Evolutionary conservation across 2,888 invertebrate species (phyloP).

Genomic region (Exocentrus adspersus): DNA sequence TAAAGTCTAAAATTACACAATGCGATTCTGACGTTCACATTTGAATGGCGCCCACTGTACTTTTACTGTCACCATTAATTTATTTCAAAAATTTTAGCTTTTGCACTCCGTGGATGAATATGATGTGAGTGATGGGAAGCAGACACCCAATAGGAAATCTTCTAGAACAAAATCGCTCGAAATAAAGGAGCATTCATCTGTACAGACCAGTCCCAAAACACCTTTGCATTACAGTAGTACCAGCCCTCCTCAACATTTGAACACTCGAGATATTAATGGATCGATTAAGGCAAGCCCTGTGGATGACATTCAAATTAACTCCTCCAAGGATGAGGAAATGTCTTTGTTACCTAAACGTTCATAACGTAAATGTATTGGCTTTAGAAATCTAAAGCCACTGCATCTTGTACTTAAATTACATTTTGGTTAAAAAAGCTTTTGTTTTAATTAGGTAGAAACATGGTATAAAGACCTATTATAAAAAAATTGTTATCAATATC

Average conservation of each 20-base stretch:
- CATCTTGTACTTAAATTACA: slow-evolving; percentile 25
- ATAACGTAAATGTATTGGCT: slow-evolving; percentile 54
- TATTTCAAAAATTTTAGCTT: slow-evolving; percentile 64
- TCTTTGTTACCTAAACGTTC: slow-evolving; percentile 58
- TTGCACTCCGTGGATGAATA: slow-evolving; percentile 83
- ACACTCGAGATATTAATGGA: slow-evolving; percentile 56
- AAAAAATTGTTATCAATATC: background rate
- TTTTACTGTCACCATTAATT: background rate
- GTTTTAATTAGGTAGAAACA: background rate
- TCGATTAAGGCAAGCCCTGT: slow-evolving; percentile 54
- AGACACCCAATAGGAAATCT: slow-evolving; percentile 54
- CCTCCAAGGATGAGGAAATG: slow-evolving; percentile 57
- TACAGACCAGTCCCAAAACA: slow-evolving; percentile 51
- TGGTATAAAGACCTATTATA: background rate
- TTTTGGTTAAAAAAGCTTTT: background rate
- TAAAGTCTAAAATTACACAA: too few species aligned
- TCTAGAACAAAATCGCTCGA: slow-evolving; percentile 47
- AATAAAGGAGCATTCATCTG: slow-evolving; percentile 22
- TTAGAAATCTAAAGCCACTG: slow-evolving; percentile 30
- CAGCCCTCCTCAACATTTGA: slow-evolving; percentile 54
- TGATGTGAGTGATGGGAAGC: slow-evolving; percentile 67
- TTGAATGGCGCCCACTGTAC: too few species aligned
- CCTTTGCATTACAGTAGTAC: slow-evolving; percentile 52
- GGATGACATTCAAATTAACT: slow-evolving; percentile 43
- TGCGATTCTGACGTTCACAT: too few species aligned